Percentiles rank a stretch among this genome's conserved stretches.
Evolutionary conservation across 2,113 vertebrate genomes (phyloP).

Genomic region (Scomber colias): DNA sequence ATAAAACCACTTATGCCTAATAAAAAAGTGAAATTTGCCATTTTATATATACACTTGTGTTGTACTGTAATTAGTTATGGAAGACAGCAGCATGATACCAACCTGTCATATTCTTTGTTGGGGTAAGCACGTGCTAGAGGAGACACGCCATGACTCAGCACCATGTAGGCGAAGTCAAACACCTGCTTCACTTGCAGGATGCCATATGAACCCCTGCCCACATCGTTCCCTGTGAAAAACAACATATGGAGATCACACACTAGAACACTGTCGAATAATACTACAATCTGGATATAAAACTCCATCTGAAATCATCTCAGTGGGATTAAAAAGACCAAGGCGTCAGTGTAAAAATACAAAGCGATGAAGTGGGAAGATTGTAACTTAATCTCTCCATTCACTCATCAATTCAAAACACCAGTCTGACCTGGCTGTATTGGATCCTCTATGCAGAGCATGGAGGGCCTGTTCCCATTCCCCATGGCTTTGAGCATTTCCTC

Average conservation of each 20-base stretch:
- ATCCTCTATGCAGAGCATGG: slow-evolving; percentile 98
- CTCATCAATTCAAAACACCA: not conserved
- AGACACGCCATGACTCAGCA: slow-evolving; percentile 94
- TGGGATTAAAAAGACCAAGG: too few species aligned
- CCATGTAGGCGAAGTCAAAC: slow-evolving; percentile 98
- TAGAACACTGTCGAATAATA: too few species aligned
- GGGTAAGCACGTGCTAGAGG: slow-evolving; percentile 94
- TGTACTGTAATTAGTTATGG: too few species aligned
- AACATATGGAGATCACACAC: too few species aligned
- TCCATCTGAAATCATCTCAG: too few species aligned
- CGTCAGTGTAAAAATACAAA: too few species aligned
- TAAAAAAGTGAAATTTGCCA: too few species aligned
- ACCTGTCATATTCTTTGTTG: slow-evolving; percentile 98
- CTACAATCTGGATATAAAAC: too few species aligned
- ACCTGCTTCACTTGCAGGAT: slow-evolving; percentile 98
- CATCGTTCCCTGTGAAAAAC: slow-evolving; percentile 90
- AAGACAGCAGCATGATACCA: not conserved
- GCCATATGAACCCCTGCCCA: slow-evolving; percentile 96
- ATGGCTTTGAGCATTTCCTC: slow-evolving; percentile 95
- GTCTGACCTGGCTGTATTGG: slow-evolving; percentile 91
- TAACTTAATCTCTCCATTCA: not conserved
- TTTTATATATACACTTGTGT: too few species aligned
- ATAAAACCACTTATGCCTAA: too few species aligned
- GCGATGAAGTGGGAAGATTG: too few species aligned
- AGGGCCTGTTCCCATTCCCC: slow-evolving; percentile 94